A percentile compares a stretch with the other conserved stretches of the same genome.
Conservation (phyloP, 2,797 vertebrate species). For the Nannoperca australis region DNA sequence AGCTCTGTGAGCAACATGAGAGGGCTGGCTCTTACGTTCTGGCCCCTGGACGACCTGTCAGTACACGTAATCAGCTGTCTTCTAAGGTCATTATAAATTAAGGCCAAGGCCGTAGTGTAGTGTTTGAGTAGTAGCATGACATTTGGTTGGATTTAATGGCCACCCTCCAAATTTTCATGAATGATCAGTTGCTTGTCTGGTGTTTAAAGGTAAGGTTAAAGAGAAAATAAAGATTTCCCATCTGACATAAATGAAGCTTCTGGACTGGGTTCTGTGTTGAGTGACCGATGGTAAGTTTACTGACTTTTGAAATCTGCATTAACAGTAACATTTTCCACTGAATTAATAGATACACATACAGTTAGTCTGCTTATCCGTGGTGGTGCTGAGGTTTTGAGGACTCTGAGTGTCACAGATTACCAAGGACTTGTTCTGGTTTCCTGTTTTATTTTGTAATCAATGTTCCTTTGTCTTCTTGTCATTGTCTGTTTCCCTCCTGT, state of each 20-base stretch:
- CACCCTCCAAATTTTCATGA: not conserved
- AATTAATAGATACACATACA: not conserved
- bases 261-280: not conserved
- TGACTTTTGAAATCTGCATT: not conserved
- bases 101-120: not conserved
- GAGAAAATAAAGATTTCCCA: too few relatives aligned
- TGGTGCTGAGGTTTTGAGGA: not conserved
- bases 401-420: too few relatives aligned
- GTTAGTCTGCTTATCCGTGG: not conserved
- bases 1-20: conserved; percentile 38
- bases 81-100: conserved; percentile 4
- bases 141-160: not conserved
- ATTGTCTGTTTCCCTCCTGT: too few relatives aligned
- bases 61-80: not conserved
- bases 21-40: not conserved
- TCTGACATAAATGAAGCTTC: not conserved
- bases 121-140: not conserved
- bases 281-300: not conserved
- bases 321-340: not conserved
- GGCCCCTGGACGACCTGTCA: conserved; percentile 18
- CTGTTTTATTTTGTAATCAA: too few relatives aligned
- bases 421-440: too few relatives aligned
- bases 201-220: not conserved
- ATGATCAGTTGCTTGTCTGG: not conserved
- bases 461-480: too few relatives aligned